Percentiles rank a stretch among this genome's conserved stretches.
These are phyloP conservation scores for Bilobella aurantiaca DNA, from an alignment of 1,140 invertebrate genomes.

Conservation along the genomic window DNA sequence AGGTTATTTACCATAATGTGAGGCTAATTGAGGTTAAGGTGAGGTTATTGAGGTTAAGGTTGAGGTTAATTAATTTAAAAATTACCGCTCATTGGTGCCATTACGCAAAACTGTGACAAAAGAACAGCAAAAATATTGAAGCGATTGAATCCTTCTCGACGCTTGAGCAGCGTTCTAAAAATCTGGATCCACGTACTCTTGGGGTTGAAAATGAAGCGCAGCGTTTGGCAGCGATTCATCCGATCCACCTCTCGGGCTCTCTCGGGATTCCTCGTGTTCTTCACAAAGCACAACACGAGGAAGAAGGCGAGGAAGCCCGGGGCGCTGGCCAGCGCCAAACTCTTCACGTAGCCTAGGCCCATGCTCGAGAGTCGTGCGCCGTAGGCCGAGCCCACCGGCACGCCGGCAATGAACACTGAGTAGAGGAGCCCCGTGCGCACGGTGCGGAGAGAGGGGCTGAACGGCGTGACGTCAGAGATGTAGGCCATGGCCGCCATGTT, in stretches of 20 bases:
- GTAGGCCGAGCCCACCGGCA: not conserved
- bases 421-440: not conserved
- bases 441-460: not conserved
- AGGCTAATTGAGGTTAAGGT: too few species aligned
- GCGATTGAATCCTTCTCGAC: not conserved
- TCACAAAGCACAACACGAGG: not conserved
- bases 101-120: not conserved
- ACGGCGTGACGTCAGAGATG: not conserved
- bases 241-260: not conserved
- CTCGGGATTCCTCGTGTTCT: not conserved
- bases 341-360: not conserved
- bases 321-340: not conserved
- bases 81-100: conserved; percentile 4
- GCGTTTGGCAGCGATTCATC: not conserved
- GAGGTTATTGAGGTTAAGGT: too few species aligned
- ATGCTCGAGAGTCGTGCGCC: not conserved
- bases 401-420: not conserved
- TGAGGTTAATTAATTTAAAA: not conserved
- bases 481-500: not conserved
- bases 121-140: not conserved
- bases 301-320: not conserved
- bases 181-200: not conserved
- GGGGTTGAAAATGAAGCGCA: not conserved
- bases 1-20: too few species aligned
- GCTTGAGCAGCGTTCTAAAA: not conserved